phyloP scores from a whole-genome alignment of 2,888 invertebrate genomes.

The Aethes cnicana region DNA sequence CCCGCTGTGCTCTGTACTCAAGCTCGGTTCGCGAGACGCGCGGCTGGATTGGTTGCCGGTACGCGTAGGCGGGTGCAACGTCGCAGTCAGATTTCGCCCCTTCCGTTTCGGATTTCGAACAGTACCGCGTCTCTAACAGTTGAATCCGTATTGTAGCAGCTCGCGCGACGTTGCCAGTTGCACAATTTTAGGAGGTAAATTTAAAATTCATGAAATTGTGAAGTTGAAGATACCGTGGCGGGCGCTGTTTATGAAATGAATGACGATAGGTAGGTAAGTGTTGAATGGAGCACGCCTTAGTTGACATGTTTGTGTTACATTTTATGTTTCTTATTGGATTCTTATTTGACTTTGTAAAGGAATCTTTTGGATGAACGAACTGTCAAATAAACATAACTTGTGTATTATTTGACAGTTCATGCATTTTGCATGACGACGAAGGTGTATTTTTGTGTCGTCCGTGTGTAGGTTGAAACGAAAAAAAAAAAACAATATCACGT shows the following conservation, averaged over 20 bases:
- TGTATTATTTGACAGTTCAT: too few relatives aligned
- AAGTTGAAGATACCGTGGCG: slow-evolving; percentile 35
- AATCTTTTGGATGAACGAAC: too few relatives aligned
- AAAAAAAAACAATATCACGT: too few relatives aligned
- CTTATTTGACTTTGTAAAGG: slow-evolving; percentile 9
- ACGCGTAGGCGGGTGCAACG: slow-evolving; percentile 65
- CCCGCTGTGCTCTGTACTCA: slow-evolving; percentile 40
- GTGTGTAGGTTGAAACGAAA: too few relatives aligned
- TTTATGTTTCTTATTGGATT: slow-evolving; percentile 4
- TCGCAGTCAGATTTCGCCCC: slow-evolving; percentile 58
- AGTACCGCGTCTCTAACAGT: slow-evolving; percentile 76
- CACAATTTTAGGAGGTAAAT: slow-evolving; percentile 69
- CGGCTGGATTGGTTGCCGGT: slow-evolving; percentile 53
- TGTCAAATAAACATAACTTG: too few relatives aligned
- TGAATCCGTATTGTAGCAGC: slow-evolving; percentile 74
- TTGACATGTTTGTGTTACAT: background rate
- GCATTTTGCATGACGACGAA: too few relatives aligned
- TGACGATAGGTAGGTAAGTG: slow-evolving; percentile 19
- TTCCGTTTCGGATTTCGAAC: slow-evolving; percentile 56
- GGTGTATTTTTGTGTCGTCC: too few relatives aligned
- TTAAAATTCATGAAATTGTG: slow-evolving; percentile 35
- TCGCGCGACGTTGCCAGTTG: slow-evolving; percentile 67
- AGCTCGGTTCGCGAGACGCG: slow-evolving; percentile 42
- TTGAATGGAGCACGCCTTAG: too few relatives aligned
- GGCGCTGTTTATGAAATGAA: slow-evolving; percentile 1